Evolutionary conservation across 2,797 vertebrate species (phyloP).

Genomic region (Eptatretus atami): DNA sequence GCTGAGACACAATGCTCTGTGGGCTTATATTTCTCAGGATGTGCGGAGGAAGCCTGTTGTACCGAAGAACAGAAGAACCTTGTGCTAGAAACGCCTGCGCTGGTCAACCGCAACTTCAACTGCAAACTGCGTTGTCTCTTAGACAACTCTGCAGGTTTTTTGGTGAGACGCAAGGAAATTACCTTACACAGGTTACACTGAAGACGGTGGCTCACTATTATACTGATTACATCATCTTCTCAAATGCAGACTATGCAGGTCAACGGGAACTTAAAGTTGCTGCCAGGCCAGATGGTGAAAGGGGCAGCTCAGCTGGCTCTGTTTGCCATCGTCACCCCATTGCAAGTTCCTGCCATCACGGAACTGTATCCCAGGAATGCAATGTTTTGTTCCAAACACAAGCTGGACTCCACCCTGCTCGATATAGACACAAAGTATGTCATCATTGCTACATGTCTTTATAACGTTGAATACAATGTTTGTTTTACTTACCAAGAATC

Average conservation of each 20-base stretch:
- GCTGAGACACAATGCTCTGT: no score
- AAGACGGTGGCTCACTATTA: no score
- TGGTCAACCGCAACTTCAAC: not conserved
- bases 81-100: not conserved
- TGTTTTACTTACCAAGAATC: no score
- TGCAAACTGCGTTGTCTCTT: not conserved
- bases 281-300: not conserved
- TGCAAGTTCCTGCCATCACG: not conserved
- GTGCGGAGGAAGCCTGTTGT: no score
- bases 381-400: constrained; percentile 7
- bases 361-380: constrained; percentile 6
- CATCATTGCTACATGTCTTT: no score
- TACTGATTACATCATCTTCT: not conserved
- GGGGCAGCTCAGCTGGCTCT: constrained; percentile 1
- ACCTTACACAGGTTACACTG: not conserved
- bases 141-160: not conserved
- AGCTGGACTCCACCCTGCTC: constrained; percentile 7
- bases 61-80: not conserved
- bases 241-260: constrained; percentile 1
- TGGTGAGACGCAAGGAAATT: not conserved
- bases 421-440: constrained; percentile 6
- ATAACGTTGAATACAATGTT: no score
- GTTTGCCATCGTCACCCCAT: constrained; percentile 6
- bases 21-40: no score
- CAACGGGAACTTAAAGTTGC: constrained; percentile 5